A percentile compares a stretch with the other conserved stretches of the same genome.
Conservation (phyloP, 1,140 invertebrate genomes). For the Eulimnadia texana region DNA sequence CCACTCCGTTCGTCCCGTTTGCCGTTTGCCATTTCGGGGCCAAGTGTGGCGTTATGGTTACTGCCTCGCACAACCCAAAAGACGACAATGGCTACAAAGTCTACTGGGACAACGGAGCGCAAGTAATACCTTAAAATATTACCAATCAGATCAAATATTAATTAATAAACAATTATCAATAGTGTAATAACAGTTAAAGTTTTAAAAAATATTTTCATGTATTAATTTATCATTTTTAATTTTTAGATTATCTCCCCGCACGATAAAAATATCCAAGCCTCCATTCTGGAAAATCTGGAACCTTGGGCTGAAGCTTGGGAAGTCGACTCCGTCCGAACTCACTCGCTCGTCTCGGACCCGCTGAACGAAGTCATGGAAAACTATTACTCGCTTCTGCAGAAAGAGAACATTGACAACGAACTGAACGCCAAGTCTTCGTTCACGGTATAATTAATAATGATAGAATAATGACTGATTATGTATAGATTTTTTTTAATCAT, state of each 20-base stretch:
- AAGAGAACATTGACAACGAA: constrained; percentile 26
- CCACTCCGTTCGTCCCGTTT: constrained; percentile 89
- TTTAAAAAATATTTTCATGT: neutral
- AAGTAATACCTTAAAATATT: constrained; percentile 30
- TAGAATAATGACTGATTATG: no score
- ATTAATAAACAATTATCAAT: neutral
- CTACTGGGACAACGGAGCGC: constrained; percentile 89
- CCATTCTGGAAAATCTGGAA: constrained; percentile 60
- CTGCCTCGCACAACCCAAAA: constrained; percentile 97
- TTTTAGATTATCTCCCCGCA: constrained; percentile 76
- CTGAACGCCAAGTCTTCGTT: neutral
- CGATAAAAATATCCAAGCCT: constrained; percentile 70
- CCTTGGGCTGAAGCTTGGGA: constrained; percentile 55
- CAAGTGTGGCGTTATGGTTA: constrained; percentile 82
- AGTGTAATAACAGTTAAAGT: neutral
- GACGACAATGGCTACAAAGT: constrained; percentile 99
- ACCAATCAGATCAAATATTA: no score
- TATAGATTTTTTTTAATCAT: no score
- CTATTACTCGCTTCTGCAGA: constrained; percentile 48
- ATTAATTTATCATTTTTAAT: constrained; percentile 15
- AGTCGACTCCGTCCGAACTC: constrained; percentile 25
- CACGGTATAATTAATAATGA: no score
- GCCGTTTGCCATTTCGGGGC: constrained; percentile 50
- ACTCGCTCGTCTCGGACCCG: constrained; percentile 32
- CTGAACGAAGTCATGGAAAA: constrained; percentile 37